Percentiles rank a stretch among this genome's conserved stretches.
phyloP scores from a whole-genome alignment of 2,888 invertebrate genomes.

The Acanthosepion esculentum region DNA sequence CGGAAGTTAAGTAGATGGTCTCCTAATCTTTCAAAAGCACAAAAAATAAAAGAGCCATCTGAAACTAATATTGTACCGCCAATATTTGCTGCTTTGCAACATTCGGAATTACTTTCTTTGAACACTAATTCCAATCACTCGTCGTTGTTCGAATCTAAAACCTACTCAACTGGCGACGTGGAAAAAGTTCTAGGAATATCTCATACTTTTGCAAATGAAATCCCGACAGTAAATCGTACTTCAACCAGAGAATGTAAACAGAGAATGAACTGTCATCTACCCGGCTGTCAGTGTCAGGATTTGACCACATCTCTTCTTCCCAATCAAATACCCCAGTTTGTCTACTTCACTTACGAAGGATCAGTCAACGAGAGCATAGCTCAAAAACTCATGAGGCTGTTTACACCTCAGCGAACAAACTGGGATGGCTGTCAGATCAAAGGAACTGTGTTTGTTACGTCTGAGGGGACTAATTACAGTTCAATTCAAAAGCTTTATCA shows the following conservation, averaged over 20 bases:
- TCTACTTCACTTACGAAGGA: conserved; percentile 62
- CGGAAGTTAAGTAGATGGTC: not conserved
- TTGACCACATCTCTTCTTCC: conserved; percentile 52
- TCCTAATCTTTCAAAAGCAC: not conserved
- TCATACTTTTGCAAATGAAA: not conserved
- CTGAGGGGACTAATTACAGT: conserved; percentile 55
- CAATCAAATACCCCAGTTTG: conserved; percentile 59
- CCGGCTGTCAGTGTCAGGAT: conserved; percentile 59
- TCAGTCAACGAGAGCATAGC: conserved; percentile 58
- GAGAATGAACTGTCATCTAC: conserved; percentile 57
- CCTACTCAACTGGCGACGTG: not conserved
- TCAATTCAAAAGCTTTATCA: conserved; percentile 49
- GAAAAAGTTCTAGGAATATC: not conserved
- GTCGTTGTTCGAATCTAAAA: not conserved
- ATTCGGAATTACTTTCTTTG: not conserved
- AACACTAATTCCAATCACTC: not conserved
- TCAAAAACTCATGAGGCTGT: conserved; percentile 57
- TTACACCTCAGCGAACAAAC: conserved; percentile 55
- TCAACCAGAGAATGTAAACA: conserved; percentile 52
- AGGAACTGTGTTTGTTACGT: conserved; percentile 60
- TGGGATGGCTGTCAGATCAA: conserved; percentile 60
- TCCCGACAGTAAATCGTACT: not conserved
- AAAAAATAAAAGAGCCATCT: not conserved
- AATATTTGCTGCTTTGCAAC: not conserved
- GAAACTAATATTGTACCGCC: not conserved